These are phyloP conservation scores for Arrhamphus sclerolepis DNA, from an alignment of 2,797 vertebrate species.

Conservation along the genomic window DNA sequence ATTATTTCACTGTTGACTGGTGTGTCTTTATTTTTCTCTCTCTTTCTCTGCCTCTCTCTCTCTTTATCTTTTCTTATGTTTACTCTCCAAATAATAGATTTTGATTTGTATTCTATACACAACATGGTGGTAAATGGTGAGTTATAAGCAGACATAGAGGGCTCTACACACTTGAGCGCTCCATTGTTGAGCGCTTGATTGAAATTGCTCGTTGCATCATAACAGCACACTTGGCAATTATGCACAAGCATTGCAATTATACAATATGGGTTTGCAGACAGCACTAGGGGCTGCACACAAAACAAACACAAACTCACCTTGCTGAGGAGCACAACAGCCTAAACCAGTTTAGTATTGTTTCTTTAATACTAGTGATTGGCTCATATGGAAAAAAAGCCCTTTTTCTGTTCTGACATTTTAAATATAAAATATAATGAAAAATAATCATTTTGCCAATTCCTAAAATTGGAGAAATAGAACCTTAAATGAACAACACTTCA, in stretches of 20 bases:
- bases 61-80: slow-evolving; percentile 2
- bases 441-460: too few species aligned
- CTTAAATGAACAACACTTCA: too few species aligned
- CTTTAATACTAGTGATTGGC: too few species aligned
- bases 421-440: too few species aligned
- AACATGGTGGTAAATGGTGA: slow-evolving; percentile 36
- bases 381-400: too few species aligned
- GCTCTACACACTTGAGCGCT: slow-evolving; percentile 34
- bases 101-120: slow-evolving; percentile 49
- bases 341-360: neutral
- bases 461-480: too few species aligned
- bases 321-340: neutral
- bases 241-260: slow-evolving; percentile 42
- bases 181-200: slow-evolving; percentile 48
- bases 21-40: slow-evolving; percentile 13
- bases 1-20: slow-evolving; percentile 5
- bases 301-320: slow-evolving; percentile 14
- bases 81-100: slow-evolving; percentile 34
- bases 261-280: slow-evolving; percentile 18
- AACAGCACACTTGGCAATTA: slow-evolving; percentile 39
- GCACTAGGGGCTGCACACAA: slow-evolving; percentile 8
- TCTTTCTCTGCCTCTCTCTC: neutral
- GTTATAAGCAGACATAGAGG: slow-evolving; percentile 36
- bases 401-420: too few species aligned
- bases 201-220: slow-evolving; percentile 49